A percentile compares a stretch with the other conserved stretches of the same genome.
Evolutionary conservation across 2,113 vertebrate genomes (phyloP).

Genomic region (Psilopsiagon aurifrons): DNA sequence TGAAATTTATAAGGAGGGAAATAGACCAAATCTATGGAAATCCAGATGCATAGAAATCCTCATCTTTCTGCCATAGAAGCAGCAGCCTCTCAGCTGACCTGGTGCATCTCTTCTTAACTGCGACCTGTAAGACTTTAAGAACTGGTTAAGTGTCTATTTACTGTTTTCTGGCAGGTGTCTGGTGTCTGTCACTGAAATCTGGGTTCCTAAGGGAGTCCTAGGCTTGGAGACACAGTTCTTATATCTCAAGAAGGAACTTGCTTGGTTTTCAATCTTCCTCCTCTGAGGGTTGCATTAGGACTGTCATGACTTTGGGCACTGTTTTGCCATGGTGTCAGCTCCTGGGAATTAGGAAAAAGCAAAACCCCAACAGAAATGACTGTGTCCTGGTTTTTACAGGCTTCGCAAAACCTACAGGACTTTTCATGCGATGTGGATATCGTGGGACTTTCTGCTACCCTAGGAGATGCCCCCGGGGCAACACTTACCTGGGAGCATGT

Average conservation of each 20-base stretch:
- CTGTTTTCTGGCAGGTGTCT: background rate
- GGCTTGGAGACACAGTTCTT: background rate
- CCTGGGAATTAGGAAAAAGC: background rate
- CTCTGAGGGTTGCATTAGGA: background rate
- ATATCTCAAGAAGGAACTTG: background rate
- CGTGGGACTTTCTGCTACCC: conserved; percentile 49
- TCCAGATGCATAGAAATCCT: background rate
- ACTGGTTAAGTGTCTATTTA: background rate
- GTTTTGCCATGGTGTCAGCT: background rate
- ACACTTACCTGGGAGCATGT: background rate
- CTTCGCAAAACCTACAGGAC: background rate
- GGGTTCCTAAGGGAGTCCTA: background rate
- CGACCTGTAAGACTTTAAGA: background rate
- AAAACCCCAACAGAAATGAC: background rate
- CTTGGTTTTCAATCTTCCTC: background rate
- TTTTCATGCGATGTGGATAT: conserved; percentile 15
- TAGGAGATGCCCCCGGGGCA: conserved; percentile 36
- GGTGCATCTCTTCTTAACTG: background rate
- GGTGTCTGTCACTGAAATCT: background rate
- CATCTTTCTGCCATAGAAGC: background rate
- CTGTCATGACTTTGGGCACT: background rate
- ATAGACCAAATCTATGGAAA: background rate
- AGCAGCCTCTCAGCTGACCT: background rate
- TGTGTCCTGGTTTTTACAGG: background rate
- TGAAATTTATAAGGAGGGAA: background rate